Conservation (phyloP, 2,797 vertebrate species). For the Sebastes variabilis region DNA sequence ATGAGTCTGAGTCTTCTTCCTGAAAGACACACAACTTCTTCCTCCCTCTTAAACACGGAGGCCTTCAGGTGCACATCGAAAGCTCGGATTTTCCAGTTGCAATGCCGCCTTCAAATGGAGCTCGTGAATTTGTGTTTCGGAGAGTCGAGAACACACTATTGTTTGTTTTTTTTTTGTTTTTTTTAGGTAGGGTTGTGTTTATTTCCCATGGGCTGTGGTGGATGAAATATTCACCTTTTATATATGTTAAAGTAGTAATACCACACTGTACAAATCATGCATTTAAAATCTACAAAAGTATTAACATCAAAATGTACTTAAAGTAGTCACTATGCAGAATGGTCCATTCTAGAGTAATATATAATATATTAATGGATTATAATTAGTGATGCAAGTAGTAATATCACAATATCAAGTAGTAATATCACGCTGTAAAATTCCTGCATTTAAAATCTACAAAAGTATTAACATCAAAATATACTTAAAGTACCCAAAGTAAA, state of each 20-base stretch:
- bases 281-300: too few relatives aligned
- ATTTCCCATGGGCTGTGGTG: too few relatives aligned
- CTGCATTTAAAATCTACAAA: too few relatives aligned
- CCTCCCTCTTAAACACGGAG: slow-evolving; percentile 30
- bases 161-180: accelerated
- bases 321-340: too few relatives aligned
- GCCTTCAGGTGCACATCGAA: slow-evolving; percentile 6
- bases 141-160: background rate
- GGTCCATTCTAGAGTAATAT: too few relatives aligned
- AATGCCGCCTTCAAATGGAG: background rate
- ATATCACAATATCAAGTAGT: too few relatives aligned
- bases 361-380: too few relatives aligned
- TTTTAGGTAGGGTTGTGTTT: background rate
- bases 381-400: too few relatives aligned
- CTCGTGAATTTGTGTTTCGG: background rate
- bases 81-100: background rate
- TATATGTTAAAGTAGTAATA: background rate
- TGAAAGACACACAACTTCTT: slow-evolving; percentile 27
- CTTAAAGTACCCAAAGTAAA: too few relatives aligned
- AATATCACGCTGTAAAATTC: background rate
- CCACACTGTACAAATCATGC: too few relatives aligned
- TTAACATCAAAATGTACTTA: too few relatives aligned
- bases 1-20: slow-evolving; percentile 35
- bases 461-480: too few relatives aligned
- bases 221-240: background rate